Evolutionary conservation across 2,797 vertebrate genomes (phyloP).

Genomic region (Dermochelys coriacea): DNA sequence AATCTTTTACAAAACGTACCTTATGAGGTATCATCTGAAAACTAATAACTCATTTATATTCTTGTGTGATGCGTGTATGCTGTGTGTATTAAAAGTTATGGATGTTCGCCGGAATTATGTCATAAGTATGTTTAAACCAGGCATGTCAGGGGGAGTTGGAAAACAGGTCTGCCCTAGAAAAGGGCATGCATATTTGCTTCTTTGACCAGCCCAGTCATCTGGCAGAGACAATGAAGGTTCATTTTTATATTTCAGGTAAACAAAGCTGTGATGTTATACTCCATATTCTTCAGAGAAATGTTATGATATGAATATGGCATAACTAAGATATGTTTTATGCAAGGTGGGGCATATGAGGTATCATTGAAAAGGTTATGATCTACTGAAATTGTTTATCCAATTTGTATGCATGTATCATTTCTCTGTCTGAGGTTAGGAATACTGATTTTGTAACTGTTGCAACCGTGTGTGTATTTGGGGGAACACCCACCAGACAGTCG

Average conservation of each 20-base stretch:
- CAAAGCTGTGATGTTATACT: too few relatives aligned
- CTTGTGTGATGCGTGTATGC: background rate
- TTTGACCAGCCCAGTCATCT: background rate
- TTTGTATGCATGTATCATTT: too few relatives aligned
- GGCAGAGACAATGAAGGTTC: background rate
- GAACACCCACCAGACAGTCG: too few relatives aligned
- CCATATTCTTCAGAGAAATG: too few relatives aligned
- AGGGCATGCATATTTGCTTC: background rate
- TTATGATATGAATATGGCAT: too few relatives aligned
- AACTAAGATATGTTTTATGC: too few relatives aligned
- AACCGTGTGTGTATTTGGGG: too few relatives aligned
- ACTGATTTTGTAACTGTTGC: too few relatives aligned
- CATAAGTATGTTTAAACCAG: background rate
- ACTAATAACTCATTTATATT: background rate
- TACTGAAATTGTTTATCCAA: too few relatives aligned
- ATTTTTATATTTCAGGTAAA: background rate
- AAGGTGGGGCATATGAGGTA: too few relatives aligned
- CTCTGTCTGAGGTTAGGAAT: too few relatives aligned
- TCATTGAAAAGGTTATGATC: too few relatives aligned
- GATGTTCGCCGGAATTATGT: background rate
- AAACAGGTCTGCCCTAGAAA: background rate
- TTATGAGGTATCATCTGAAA: background rate
- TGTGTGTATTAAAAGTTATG: background rate
- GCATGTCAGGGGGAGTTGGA: background rate
- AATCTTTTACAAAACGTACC: background rate